These are phyloP conservation scores for Aleadryas rufinucha DNA, from an alignment of 2,113 vertebrate species.

Conservation along the genomic window DNA sequence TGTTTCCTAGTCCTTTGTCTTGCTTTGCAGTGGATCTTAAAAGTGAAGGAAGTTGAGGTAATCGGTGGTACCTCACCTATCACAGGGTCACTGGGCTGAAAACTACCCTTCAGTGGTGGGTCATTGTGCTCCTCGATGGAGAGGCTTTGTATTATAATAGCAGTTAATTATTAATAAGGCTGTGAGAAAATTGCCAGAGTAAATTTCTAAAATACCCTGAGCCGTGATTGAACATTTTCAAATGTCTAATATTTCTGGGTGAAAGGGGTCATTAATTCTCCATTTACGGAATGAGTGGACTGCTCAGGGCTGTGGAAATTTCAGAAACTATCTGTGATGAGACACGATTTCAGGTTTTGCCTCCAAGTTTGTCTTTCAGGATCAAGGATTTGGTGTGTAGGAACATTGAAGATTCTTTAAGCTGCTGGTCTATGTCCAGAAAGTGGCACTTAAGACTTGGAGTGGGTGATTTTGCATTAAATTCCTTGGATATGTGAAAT, in stretches of 20 bases:
- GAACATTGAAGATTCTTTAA: not conserved
- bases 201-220: conserved; percentile 21
- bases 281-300: not conserved
- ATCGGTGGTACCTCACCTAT: not conserved
- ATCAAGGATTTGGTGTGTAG: not conserved
- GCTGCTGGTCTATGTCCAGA: not conserved
- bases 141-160: not conserved
- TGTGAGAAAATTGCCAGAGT: not conserved
- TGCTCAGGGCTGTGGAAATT: not conserved
- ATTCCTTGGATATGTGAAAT: not conserved
- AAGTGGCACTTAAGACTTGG: not conserved
- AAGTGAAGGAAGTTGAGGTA: not conserved
- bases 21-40: not conserved
- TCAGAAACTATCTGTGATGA: not conserved
- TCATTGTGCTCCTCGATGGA: not conserved
- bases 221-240: not conserved
- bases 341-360: not conserved
- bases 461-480: not conserved
- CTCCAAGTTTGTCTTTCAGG: not conserved
- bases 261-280: conserved; percentile 10
- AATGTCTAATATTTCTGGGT: conserved; percentile 14
- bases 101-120: not conserved
- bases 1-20: not conserved
- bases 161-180: conserved; percentile 25
- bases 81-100: not conserved